Percentiles rank a stretch among this genome's conserved stretches.
Evolutionary conservation across 2,113 vertebrate species (phyloP).

Genomic region (Pungitius pungitius): DNA sequence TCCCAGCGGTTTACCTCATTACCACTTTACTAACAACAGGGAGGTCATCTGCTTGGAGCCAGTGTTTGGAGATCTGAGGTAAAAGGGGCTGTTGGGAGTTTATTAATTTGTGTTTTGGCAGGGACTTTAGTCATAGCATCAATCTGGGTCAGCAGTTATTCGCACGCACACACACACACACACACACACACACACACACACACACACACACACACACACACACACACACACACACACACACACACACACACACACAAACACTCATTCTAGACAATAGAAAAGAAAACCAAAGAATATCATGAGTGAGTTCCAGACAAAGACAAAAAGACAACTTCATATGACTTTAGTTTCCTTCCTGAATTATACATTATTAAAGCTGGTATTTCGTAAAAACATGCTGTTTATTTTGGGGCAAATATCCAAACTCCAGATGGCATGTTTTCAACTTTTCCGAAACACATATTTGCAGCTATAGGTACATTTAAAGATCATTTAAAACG

Average conservation of each 20-base stretch:
- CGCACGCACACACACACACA: neutral
- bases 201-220: neutral
- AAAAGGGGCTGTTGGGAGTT: neutral
- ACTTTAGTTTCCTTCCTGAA: neutral
- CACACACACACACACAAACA: neutral
- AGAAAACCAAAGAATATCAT: neutral
- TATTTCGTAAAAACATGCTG: neutral
- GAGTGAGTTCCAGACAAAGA: neutral
- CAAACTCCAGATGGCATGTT: neutral
- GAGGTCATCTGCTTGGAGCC: slow-evolving; percentile 10
- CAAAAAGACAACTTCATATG: neutral
- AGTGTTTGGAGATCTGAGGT: slow-evolving; percentile 7
- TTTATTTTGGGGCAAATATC: neutral
- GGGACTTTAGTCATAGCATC: neutral
- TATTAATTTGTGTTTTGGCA: neutral
- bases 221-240: neutral
- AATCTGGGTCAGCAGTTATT: slow-evolving; percentile 15
- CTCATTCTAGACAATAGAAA: neutral
- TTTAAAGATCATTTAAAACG: neutral
- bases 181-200: neutral
- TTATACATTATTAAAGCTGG: neutral
- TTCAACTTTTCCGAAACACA: neutral
- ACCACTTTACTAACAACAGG: neutral
- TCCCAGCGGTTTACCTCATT: slow-evolving; percentile 9
- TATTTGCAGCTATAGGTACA: neutral